Evolutionary conservation across 2,113 vertebrate species (phyloP).

Genomic region (Zosterops borbonicus): DNA sequence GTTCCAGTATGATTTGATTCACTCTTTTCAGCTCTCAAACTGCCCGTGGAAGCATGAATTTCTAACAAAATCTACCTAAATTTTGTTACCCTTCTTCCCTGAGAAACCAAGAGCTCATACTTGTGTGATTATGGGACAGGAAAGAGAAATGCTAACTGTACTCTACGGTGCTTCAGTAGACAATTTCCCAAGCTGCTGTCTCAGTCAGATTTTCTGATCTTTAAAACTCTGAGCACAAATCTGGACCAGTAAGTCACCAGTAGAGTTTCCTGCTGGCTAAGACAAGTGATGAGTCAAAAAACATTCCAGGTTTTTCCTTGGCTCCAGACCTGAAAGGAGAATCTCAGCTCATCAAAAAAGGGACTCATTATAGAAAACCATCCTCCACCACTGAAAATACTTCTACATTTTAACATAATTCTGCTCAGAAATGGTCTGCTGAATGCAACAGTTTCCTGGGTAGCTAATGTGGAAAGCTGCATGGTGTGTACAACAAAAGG

Average conservation of each 20-base stretch:
- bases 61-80: neutral
- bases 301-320: neutral
- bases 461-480: conserved; percentile 11
- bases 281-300: conserved; percentile 14
- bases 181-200: neutral
- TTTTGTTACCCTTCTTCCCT: neutral
- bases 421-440: neutral
- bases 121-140: neutral
- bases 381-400: neutral
- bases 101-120: neutral
- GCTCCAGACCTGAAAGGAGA: conserved; percentile 8
- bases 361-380: conserved; percentile 40
- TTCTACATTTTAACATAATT: neutral
- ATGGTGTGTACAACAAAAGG: neutral
- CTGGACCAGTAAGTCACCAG: neutral
- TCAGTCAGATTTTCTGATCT: neutral
- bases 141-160: neutral
- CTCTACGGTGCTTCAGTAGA: neutral
- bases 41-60: neutral
- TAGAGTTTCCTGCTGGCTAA: neutral
- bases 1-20: neutral
- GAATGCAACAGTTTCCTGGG: neutral
- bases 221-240: neutral
- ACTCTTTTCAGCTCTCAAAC: neutral
- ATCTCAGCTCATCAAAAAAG: conserved; percentile 5